Evolutionary conservation across 2,113 vertebrate species (phyloP), one percentile per base, ranked within the genome.

Genomic region (Seriola aureovittata): DNA sequence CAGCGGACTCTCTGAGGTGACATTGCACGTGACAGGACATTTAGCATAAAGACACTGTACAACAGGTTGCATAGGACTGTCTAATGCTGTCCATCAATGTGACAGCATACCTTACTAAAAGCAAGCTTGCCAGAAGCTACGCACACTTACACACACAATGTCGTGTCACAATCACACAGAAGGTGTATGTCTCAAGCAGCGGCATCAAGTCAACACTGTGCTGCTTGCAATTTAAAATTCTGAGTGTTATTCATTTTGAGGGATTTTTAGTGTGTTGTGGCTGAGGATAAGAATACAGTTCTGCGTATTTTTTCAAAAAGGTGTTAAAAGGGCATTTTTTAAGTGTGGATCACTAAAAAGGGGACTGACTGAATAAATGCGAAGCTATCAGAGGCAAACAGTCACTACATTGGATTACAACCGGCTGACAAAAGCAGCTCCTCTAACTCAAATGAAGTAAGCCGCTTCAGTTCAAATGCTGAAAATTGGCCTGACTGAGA

Each of bases 71-170:
- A 76, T 9, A 12, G 63, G 50, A 52, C 54, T 23, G 62, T 59
- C 14, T 81, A 62, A 88, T 78, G 73, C 12, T 46, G 50, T 84
- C 54, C 34, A 80, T 90, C 75, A 82, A 72, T 78, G 46, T 84
- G 68, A 84, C 80, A 68, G 19, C 58, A 54, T 23, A 62, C 48
- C 69, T 75, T 82, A 64, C 63, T 76, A 42, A 88, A 81, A 66
- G 74, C 50, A 79, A 57, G 52, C 25, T 50, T 7, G 52, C 60
- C 46, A 25, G 63, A 54, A 63, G 54, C 65, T 50, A 4, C 2
- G 10, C 52, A 57, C 10, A 44, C 32, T 62, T n/a, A 14, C 62
- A 9, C 50, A 40, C 73, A n/a, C 52, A 42, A 70, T 21, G 55
- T 80, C 44, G 42, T 36, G 19, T 71, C 34, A 36, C 25, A 58